phyloP scores from a whole-genome alignment of 2,113 vertebrate genomes.

The Strix aluco region DNA sequence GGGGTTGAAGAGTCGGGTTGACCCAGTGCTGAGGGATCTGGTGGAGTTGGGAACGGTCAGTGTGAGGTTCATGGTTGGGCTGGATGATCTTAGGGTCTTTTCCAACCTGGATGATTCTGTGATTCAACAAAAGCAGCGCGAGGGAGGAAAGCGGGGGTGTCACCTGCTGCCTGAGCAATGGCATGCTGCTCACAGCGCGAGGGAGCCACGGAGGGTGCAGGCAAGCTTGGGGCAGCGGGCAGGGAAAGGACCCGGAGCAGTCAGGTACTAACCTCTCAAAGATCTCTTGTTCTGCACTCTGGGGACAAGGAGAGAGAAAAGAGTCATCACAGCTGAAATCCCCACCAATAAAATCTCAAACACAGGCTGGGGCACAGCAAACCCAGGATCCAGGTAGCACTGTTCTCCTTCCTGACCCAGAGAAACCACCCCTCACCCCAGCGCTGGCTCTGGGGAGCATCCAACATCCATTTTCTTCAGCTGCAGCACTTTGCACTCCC shows the following conservation, averaged over 20 bases:
- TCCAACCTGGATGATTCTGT: no score
- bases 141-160: neutral
- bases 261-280: slow-evolving; percentile 73
- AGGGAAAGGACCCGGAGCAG: neutral
- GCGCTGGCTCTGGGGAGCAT: neutral
- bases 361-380: neutral
- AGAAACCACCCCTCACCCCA: neutral
- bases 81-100: no score
- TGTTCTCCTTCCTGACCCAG: neutral
- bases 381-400: neutral
- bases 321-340: neutral
- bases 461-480: neutral
- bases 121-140: neutral
- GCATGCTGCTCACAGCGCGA: neutral
- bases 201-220: neutral
- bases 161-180: neutral
- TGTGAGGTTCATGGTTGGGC: no score
- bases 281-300: slow-evolving; percentile 76
- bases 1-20: no score
- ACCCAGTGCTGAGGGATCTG: no score
- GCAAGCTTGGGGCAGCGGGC: neutral
- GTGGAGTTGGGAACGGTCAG: no score
- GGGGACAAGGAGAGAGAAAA: slow-evolving; percentile 52
- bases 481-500: neutral
- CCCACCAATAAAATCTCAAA: neutral